Evolutionary conservation across 2,888 invertebrate genomes (phyloP).

Genomic region (Chydorus sphaericus): DNA sequence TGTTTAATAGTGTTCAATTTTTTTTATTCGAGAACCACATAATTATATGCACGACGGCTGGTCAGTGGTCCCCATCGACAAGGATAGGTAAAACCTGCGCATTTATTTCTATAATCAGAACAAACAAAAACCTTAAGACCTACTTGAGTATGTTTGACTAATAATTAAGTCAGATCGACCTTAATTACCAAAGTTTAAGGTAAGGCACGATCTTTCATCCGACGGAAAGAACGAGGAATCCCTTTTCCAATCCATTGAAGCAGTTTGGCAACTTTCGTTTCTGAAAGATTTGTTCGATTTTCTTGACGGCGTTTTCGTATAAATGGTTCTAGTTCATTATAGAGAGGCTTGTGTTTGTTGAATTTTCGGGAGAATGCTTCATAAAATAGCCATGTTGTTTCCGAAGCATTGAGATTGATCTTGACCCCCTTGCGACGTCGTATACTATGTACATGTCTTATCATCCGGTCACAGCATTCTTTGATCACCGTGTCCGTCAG

Average conservation of each 20-base stretch:
- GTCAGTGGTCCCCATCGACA: too few species aligned
- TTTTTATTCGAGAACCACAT: too few species aligned
- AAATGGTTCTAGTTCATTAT: not conserved
- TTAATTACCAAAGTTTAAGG: not conserved
- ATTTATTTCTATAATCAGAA: too few species aligned
- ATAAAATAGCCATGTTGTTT: conserved; percentile 5
- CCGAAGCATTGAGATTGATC: not conserved
- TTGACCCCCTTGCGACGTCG: not conserved
- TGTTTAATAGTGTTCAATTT: too few species aligned
- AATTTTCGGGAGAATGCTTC: conserved; percentile 6
- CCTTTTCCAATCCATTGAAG: not conserved
- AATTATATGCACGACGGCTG: too few species aligned
- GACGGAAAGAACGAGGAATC: conserved; percentile 1
- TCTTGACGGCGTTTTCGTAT: not conserved
- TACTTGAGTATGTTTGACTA: too few species aligned
- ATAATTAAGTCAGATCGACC: too few species aligned
- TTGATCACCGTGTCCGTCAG: not conserved
- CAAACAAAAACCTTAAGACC: too few species aligned
- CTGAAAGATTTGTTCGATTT: not conserved
- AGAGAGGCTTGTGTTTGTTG: not conserved
- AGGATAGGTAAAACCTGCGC: too few species aligned
- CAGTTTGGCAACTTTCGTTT: not conserved
- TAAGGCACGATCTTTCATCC: not conserved
- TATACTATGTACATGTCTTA: not conserved
- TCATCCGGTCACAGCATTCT: not conserved